Base-by-base conservation (phyloP, 1,140 invertebrate genomes). In the Leptopilina clavipes region DNA sequence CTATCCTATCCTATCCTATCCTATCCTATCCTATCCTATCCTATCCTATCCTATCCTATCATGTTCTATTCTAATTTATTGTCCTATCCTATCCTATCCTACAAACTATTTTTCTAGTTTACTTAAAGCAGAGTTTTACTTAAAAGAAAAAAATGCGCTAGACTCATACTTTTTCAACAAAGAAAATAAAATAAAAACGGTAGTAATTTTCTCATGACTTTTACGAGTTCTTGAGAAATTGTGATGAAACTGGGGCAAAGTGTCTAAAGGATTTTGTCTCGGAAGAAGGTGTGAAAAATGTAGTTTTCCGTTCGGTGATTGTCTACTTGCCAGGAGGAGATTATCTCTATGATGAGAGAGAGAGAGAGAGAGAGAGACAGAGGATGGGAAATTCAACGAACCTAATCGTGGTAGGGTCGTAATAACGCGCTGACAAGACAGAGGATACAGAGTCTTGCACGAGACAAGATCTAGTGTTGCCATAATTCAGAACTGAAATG, bases 401-500 rank as follows among this genome's bases (percentile, higher is more conserved):
- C 59, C 59, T 65, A 65, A 65, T 65, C 59, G 59, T 14, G 19
- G 59, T 31, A 37, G 59, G 22, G 59, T 14, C 22, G 22, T 65
- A 65, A 65, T 65, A 65, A 65, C 25, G 59, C 22, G 59, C 59
- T 65, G 59, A 65, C 59, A 65, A 65, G 59, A 65, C 59, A 65
- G 59, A 65, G 59, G 59, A 65, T 31, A 65, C 6, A 31, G 14
- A 22, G 25, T 65, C 25, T 65, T 65, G 59, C 59, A 65, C 22
- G 12, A 37, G 59, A 65, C 59, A 65, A 65, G 59, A 65, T 65
- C 59, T 65, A 65, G 59, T 65, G 59, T 31, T n/a, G 59, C 59
- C 59, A 65, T 65, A 65, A 65, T 25, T 65, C 19, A 65, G 59
- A 65, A 12, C 22, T 25, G 59, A 31, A 65, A 31, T 31, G 12